Percentiles rank a stretch among this genome's conserved stretches.
phyloP scores from a whole-genome alignment of 2,888 invertebrate genomes.

The Eueremaeus valkanovi region DNA sequence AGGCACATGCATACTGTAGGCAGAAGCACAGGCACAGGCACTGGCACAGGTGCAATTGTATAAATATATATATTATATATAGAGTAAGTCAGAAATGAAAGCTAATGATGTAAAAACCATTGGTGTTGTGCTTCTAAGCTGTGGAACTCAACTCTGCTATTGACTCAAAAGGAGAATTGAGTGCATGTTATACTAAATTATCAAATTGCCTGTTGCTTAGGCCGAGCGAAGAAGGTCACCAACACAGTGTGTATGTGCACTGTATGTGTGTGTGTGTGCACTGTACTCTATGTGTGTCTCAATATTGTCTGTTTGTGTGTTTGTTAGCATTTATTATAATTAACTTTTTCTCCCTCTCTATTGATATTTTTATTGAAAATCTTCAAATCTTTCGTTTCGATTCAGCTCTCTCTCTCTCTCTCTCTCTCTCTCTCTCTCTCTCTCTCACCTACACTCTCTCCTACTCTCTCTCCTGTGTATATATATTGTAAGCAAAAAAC shows the following conservation, averaged over 20 bases:
- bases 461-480: no score
- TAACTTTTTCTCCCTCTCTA: not conserved
- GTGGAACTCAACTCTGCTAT: not conserved
- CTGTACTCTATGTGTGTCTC: not conserved
- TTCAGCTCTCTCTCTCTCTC: no score
- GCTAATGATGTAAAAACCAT: conserved; percentile 3
- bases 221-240: conserved; percentile 19
- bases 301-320: not conserved
- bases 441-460: no score
- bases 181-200: conserved; percentile 19
- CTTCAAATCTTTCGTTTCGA: not conserved
- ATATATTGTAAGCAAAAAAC: not conserved
- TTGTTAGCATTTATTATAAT: conserved; percentile 6
- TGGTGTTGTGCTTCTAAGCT: not conserved
- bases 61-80: no score
- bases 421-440: no score
- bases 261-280: not conserved
- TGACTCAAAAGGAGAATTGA: conserved; percentile 19
- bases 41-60: conserved; percentile 11
- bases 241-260: not conserved
- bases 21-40: not conserved
- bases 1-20: not conserved
- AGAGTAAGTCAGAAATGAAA: conserved; percentile 1
- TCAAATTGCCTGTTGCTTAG: conserved; percentile 27
- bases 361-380: not conserved